Base-by-base conservation (phyloP, 2,797 vertebrate species). In the Oryzias dopingdopingensis region DNA sequence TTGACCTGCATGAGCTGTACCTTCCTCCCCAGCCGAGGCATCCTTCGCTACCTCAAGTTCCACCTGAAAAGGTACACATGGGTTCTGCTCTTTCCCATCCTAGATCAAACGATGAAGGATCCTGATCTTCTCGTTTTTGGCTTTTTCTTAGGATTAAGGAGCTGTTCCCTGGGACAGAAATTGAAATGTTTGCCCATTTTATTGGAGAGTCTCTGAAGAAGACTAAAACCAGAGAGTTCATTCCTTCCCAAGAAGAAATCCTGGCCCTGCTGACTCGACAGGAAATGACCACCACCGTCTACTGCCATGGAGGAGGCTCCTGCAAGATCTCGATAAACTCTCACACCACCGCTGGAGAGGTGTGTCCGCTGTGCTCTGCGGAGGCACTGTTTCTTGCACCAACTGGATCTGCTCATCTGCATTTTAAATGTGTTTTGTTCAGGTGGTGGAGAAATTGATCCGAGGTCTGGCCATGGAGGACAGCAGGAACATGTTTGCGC, bases 281-380 rank as follows among this genome's bases (percentile, higher is more conserved):
- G 71, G 93, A 97, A 86, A 96, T 97, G 95, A 94, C 92, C 45
- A 96, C 95, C 0, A 95, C 95, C 0, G 95, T 97, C 14, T 96
- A 94, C 84, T 97, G 95, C 77, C 95, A 97, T 0, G 95, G 95
- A 1, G 95, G 95, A 53, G 95, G 95, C 16, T 95, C 95, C 76
- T 97, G 95, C 81, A 95, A 95, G 89, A 97, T 97, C 86, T 95
- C 94, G 65, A 96, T 97, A 70, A 95, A 94, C 88, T 96, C 95
- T 3, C 94, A 97, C 90, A 97, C 95, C 47, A 96, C 93, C 0
- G 95, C 95, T 10, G 95, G 95, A 81, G 95, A 97, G 93, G 95
- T 96, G 69, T 18, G 42, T 41, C 1, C 49, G 23, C 22, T 56
- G 17, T 4, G 49, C 4, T 18, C 20, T 37, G 4, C 18, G 40